Evolutionary conservation across 2,113 vertebrate genomes (phyloP).

Genomic region (Varanus komodoensis): DNA sequence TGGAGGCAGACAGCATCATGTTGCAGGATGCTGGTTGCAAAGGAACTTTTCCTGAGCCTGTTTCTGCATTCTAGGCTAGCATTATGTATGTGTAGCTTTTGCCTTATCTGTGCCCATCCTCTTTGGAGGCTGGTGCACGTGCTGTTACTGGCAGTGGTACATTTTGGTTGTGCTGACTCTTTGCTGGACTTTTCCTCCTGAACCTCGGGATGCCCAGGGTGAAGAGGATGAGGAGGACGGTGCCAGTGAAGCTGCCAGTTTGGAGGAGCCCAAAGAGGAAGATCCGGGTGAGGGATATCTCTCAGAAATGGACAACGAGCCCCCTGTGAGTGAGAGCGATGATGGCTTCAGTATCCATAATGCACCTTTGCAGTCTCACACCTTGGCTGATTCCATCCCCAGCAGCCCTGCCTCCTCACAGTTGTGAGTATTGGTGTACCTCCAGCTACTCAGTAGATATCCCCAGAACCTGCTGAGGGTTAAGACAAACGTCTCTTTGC

Average conservation of each 20-base stretch:
- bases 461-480: not conserved
- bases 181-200: slow-evolving; percentile 29
- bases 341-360: slow-evolving; percentile 96
- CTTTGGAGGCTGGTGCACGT: slow-evolving; percentile 17
- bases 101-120: not conserved
- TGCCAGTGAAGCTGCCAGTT: slow-evolving; percentile 93
- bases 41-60: not conserved
- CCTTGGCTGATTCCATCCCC: slow-evolving; percentile 93
- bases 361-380: slow-evolving; percentile 91
- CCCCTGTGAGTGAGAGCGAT: slow-evolving; percentile 95
- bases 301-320: slow-evolving; percentile 93
- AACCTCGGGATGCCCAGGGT: slow-evolving; percentile 89
- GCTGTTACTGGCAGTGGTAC: slow-evolving; percentile 4
- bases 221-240: slow-evolving; percentile 94
- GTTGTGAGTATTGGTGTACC: slow-evolving; percentile 86
- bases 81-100: not conserved
- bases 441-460: not conserved
- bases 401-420: slow-evolving; percentile 99
- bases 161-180: slow-evolving; percentile 11
- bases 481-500: slow-evolving; percentile 16
- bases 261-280: slow-evolving; percentile 91
- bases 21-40: not conserved
- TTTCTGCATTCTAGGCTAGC: not conserved
- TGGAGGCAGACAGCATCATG: not conserved
- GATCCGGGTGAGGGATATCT: slow-evolving; percentile 94